Evolutionary conservation across 2,797 vertebrate species (phyloP).

Genomic region (Gymnoscopelus microlampas): DNA sequence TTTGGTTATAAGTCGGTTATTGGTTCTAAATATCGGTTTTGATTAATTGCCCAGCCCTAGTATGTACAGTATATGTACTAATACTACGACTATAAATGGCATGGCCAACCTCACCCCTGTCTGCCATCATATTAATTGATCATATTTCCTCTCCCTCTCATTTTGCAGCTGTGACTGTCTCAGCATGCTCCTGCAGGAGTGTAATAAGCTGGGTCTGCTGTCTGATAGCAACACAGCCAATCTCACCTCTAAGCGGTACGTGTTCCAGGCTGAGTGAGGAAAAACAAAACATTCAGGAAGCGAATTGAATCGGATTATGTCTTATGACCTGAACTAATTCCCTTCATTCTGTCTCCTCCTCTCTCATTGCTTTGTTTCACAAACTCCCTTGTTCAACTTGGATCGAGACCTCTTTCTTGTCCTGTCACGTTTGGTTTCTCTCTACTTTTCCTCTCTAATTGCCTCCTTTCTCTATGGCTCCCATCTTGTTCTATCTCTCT

Average conservation of each 20-base stretch:
- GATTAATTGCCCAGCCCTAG: too few species aligned
- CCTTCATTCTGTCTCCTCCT: slow-evolving; percentile 12
- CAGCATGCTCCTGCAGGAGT: slow-evolving; percentile 93
- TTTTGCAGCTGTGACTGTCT: slow-evolving; percentile 91
- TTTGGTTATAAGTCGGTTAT: too few species aligned
- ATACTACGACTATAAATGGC: too few species aligned
- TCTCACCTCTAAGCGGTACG: slow-evolving; percentile 91
- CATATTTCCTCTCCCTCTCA: background rate
- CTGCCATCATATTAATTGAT: too few species aligned
- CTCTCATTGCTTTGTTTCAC: background rate
- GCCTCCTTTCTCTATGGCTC: background rate
- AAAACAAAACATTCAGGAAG: background rate
- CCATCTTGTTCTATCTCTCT: background rate
- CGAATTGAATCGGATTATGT: background rate
- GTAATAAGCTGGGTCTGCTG: slow-evolving; percentile 93
- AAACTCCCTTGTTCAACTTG: background rate
- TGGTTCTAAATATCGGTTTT: too few species aligned
- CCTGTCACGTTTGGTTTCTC: background rate
- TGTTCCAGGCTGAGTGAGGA: background rate
- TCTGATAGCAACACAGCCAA: slow-evolving; percentile 86
- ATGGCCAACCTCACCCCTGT: too few species aligned
- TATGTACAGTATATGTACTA: too few species aligned
- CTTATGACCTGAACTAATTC: slow-evolving; percentile 4
- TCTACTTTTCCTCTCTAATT: background rate
- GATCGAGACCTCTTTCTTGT: slow-evolving; percentile 3